A percentile compares a stretch with the other conserved stretches of the same genome.
Evolutionary conservation across 2,797 vertebrate genomes (phyloP).

Genomic region (Champsocephalus esox): DNA sequence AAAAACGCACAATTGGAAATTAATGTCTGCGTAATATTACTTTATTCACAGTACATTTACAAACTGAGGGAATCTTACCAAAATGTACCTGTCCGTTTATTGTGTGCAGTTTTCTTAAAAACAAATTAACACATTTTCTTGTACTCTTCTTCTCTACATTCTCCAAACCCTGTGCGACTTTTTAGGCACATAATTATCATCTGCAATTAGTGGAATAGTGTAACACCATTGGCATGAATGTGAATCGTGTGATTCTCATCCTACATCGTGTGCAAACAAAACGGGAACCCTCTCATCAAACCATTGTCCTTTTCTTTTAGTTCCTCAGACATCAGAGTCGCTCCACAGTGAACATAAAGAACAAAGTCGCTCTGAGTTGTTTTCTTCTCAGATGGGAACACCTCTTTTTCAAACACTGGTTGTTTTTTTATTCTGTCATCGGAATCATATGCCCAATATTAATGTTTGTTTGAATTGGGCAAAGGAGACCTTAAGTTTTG

Average conservation of each 20-base stretch:
- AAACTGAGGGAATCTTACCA: background rate
- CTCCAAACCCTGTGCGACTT: conserved; percentile 20
- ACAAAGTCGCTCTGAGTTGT: background rate
- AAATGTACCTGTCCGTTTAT: background rate
- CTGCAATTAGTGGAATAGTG: conserved; percentile 40
- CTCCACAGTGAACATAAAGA: conserved; percentile 2
- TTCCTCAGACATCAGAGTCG: conserved; percentile 12
- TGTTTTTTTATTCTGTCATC: background rate
- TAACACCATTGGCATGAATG: conserved; percentile 40
- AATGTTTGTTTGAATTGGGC: background rate
- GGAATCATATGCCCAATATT: background rate
- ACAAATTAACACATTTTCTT: background rate
- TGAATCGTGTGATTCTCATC: conserved; percentile 2
- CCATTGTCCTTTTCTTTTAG: conserved; percentile 13
- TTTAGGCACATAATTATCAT: conserved; percentile 35
- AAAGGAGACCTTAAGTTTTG: background rate
- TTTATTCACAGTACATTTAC: background rate
- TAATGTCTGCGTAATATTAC: background rate
- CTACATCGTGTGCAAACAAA: conserved; percentile 20
- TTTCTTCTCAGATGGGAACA: conserved; percentile 4
- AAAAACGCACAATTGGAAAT: background rate
- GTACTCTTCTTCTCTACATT: conserved; percentile 18
- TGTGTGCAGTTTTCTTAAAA: background rate
- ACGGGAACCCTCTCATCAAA: conserved; percentile 19
- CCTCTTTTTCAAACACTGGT: background rate